These are phyloP conservation scores for Pionites leucogaster DNA, from an alignment of 2,113 vertebrate genomes.

Conservation along the genomic window DNA sequence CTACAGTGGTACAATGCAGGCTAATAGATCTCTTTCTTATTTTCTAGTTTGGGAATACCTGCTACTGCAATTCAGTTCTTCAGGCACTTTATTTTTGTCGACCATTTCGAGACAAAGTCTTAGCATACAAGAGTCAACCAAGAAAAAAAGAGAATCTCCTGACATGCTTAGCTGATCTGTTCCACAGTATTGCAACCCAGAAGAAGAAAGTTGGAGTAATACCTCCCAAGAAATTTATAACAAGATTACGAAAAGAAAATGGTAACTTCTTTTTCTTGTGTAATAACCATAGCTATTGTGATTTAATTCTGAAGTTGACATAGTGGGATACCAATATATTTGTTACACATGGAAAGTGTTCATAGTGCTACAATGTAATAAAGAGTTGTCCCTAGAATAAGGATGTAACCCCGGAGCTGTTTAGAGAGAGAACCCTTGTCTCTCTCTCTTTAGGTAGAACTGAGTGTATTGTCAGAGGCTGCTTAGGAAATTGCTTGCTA, in stretches of 20 bases:
- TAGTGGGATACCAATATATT: background rate
- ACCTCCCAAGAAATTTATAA: conserved; percentile 87
- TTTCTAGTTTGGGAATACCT: conserved; percentile 93
- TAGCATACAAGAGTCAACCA: conserved; percentile 84
- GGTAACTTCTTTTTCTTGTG: conserved; percentile 63
- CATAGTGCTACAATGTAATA: background rate
- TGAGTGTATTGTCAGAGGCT: background rate
- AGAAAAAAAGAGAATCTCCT: conserved; percentile 84
- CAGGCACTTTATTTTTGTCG: conserved; percentile 94
- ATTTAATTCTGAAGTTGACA: background rate
- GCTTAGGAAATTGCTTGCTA: background rate
- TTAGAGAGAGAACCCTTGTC: background rate
- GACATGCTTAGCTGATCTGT: conserved; percentile 83
- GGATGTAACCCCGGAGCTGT: background rate
- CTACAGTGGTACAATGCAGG: background rate
- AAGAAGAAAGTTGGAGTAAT: conserved; percentile 87
- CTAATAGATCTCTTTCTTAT: conserved; percentile 50
- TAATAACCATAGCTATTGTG: background rate
- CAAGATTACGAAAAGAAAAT: conserved; percentile 83
- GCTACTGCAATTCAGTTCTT: conserved; percentile 98
- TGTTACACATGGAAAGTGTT: background rate
- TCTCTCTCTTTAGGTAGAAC: background rate
- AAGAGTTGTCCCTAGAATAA: background rate
- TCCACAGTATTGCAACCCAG: conserved; percentile 86
- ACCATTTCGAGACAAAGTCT: conserved; percentile 85